Base-by-base conservation (phyloP, 2,888 invertebrate species). In the Fabriciana adippe region DNA sequence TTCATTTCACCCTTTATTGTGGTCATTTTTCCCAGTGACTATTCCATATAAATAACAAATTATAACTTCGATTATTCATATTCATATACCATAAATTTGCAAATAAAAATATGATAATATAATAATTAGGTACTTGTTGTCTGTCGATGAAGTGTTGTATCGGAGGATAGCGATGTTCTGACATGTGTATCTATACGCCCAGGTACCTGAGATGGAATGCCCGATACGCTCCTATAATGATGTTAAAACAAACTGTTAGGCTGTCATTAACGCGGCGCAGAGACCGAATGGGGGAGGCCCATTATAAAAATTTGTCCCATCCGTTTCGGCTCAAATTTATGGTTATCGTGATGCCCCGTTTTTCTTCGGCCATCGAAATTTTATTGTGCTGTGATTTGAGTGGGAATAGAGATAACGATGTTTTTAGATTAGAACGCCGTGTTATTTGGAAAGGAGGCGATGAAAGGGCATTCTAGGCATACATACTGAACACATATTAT, bases 271-370 rank as follows among this genome's bases (percentile, higher is more conserved):
- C 89, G 89, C 88, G 83, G 87, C 88, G 85, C 86, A 80, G 82
- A 81, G 77, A 79, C 86, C 87, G 89, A 90, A 90, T 91, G 89
- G 90, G 87, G 86, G 85, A 87, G 87, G 82, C 82, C 90, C 91
- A 92, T 92, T 92, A 91, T 91, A 92, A 91, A 92, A 92, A 92
- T 92, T 92, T 92, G 92, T 92, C 92, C 89, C 92, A 90, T 92
- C 92, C 92, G 89, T 88, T 91, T 87, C 89, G 88, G 83, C 81
- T 82, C 83, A 84, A 91, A 92, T 92, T 92, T 92, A 92, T 92
- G 88, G 87, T 91, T 90, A 91, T 92, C 92, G 89, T 85, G 82
- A 78, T 86, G 86, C 81, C 83, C 86, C 87, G 90, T 89, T 89
- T 88, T 87, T 88, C 87, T 88, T 86, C 78, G 83, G 79, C 86